Percentiles rank a stretch among this genome's conserved stretches.
Conservation (phyloP, 2,888 invertebrate species). For the Rhimphoctona megacephalus region DNA sequence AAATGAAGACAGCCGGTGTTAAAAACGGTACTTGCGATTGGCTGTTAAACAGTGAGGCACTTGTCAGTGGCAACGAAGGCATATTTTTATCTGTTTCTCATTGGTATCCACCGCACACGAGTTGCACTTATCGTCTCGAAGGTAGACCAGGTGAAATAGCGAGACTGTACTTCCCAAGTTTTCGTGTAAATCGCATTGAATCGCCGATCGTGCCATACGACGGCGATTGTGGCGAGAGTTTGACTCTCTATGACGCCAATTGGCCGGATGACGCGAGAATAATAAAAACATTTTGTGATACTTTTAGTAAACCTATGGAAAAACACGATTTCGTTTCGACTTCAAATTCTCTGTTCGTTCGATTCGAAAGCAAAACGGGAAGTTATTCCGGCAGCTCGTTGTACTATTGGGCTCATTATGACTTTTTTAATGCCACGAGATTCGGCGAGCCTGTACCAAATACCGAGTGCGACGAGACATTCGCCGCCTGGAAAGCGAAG, state of each 20-base stretch:
- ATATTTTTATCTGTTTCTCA: slow-evolving; percentile 96
- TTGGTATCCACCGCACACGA: slow-evolving; percentile 97
- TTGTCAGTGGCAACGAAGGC: slow-evolving; percentile 93
- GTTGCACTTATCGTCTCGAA: slow-evolving; percentile 95
- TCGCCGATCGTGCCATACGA: slow-evolving; percentile 94
- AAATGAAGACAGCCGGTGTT: slow-evolving; percentile 95
- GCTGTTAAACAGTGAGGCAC: slow-evolving; percentile 93
- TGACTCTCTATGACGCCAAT: slow-evolving; percentile 95
- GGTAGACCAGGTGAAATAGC: slow-evolving; percentile 95
- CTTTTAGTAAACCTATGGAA: slow-evolving; percentile 96
- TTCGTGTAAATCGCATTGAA: slow-evolving; percentile 95
- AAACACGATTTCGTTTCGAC: slow-evolving; percentile 97
- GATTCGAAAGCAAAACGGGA: slow-evolving; percentile 96
- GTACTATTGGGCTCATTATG: slow-evolving; percentile 97
- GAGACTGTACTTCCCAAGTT: slow-evolving; percentile 95
- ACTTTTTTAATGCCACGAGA: slow-evolving; percentile 96
- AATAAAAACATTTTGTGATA: slow-evolving; percentile 97
- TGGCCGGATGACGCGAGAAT: slow-evolving; percentile 95
- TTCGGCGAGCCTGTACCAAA: slow-evolving; percentile 92
- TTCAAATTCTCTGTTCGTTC: slow-evolving; percentile 93
- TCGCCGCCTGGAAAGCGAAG: slow-evolving; percentile 93
- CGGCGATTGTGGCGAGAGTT: slow-evolving; percentile 95
- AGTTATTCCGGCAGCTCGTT: slow-evolving; percentile 97
- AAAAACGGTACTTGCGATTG: slow-evolving; percentile 95
- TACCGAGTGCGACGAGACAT: slow-evolving; percentile 94